Base-by-base conservation (phyloP, 92 coral and sea anemone species). In the Plumapathes pennacea region DNA sequence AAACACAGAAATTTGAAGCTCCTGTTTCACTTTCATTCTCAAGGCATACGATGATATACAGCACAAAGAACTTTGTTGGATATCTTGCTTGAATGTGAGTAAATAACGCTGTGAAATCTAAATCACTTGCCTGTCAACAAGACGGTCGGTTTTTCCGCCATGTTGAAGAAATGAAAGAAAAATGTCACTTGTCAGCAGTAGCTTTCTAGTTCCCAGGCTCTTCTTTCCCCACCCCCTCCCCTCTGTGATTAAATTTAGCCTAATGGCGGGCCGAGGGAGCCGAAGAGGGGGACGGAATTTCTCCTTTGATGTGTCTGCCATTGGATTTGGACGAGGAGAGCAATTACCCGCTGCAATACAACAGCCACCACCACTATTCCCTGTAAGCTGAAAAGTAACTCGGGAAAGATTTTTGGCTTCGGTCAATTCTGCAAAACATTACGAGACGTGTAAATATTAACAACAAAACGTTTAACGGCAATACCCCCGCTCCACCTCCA, bases 261-360 rank as follows among this genome's bases (percentile, higher is more conserved):
- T n/a, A 70, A 92, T 92, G 98, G 96, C 98, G 90, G 98, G 98
- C 34, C 95, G 97, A 39, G 96, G 96, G 24, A 50, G 97, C 3
- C 92, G 97, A 13, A 70, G 97, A 37, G 97, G 98, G 0, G 96
- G 98, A 1, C 43, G 89, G n/a, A 87, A 95, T 5, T 84, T 92
- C 27, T 64, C 94, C 0, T 92, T 92, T 72, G 98, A 92, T 67
- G 76, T 92, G 24, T 69, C 80, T 12, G 54, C 80, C 15, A 46
- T 92, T 25, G 98, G 98, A 28, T 72, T 92, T 54, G 89, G 90
- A 29, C 78, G 95, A 50, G 98, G 98, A 54, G 98, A 92, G 15
- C 85, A 92, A 3, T 53, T 92, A 24, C 98, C 98, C 6, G 82
- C 98, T 28, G 60, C 98, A 19, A 92, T 81, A 31, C 77, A 74